A percentile compares a stretch with the other conserved stretches of the same genome.
phyloP scores from a whole-genome alignment of 2,888 invertebrate genomes.

The Merodon equestris region DNA sequence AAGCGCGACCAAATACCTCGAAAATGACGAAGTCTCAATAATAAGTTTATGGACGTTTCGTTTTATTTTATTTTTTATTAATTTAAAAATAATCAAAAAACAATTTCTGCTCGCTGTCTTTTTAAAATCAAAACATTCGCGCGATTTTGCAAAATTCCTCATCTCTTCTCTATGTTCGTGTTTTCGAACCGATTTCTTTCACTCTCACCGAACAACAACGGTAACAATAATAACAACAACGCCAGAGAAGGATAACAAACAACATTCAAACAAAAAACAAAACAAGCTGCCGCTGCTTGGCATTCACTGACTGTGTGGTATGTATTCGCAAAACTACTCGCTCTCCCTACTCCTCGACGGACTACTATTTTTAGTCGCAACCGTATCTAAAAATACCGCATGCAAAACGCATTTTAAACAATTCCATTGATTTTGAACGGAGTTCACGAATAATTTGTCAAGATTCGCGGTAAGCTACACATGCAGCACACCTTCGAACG shows the following conservation, averaged over 20 bases:
- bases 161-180: slow-evolving; percentile 5
- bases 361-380: slow-evolving; percentile 59
- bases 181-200: slow-evolving; percentile 28
- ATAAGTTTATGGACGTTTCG: neutral
- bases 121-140: too few species aligned
- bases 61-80: too few species aligned
- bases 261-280: too few species aligned
- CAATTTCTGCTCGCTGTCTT: too few species aligned
- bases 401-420: slow-evolving; percentile 45
- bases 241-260: neutral
- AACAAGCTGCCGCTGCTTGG: neutral
- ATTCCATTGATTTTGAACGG: slow-evolving; percentile 62
- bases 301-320: slow-evolving; percentile 53
- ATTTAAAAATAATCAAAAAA: too few species aligned
- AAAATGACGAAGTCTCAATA: neutral
- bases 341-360: neutral
- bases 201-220: slow-evolving; percentile 25
- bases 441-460: slow-evolving; percentile 64
- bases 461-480: slow-evolving; percentile 29
- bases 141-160: too few species aligned
- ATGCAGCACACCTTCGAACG: slow-evolving; percentile 9
- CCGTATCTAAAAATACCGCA: slow-evolving; percentile 47
- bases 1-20: too few species aligned
- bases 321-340: slow-evolving; percentile 19
- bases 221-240: slow-evolving; percentile 13